Base-by-base conservation (phyloP, 2,113 vertebrate species). In the Planiliza haematocheilus region DNA sequence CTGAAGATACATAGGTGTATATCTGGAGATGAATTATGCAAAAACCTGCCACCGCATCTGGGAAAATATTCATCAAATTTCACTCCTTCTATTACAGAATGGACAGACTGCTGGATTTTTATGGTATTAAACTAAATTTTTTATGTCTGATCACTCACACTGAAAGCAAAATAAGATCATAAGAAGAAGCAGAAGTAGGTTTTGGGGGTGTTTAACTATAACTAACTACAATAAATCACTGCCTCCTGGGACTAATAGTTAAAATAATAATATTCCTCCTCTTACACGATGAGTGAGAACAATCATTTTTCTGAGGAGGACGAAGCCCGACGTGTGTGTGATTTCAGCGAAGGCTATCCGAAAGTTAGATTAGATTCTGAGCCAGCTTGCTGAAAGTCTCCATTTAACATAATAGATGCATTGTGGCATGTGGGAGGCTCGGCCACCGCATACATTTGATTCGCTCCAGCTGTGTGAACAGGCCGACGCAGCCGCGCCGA, bases 391-490 rank as follows among this genome's bases (percentile, higher is more conserved):
- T 64, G 53, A 86, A 79, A 34, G 70, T 88, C 85, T 86, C 67
- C 55, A 76, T 83, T 81, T 61, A 42, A 46, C 81, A 77, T 62
- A 61, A 46, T 64, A 50, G 87, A 90, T 82, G 80, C 11, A 58
- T 71, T 84, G 76, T 87, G 82, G 71, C 80, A 66, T 84, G 73
- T 41, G 49, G 77, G 78, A 81, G 83, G 88, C 71, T 89, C 85
- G 67, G 66, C 24, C 36, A n/a, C 71, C 45, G 36, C 67, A 46
- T 77, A 80, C 78, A 83, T 84, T 66, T 88, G 88, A 91, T 81
- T 86, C 62, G 56, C 36, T 69, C 74, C 90, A 89, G 89, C 91
- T 92, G 91, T 88, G 86, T 56, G 83, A 68, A 73, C 80, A 79
- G 53, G 72, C 60, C 16, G 49, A 80, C 85, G 59, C 70, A 24